These are phyloP conservation scores for Drosophila albomicans DNA, from an alignment of 1,140 invertebrate genomes.

Conservation along the genomic window DNA sequence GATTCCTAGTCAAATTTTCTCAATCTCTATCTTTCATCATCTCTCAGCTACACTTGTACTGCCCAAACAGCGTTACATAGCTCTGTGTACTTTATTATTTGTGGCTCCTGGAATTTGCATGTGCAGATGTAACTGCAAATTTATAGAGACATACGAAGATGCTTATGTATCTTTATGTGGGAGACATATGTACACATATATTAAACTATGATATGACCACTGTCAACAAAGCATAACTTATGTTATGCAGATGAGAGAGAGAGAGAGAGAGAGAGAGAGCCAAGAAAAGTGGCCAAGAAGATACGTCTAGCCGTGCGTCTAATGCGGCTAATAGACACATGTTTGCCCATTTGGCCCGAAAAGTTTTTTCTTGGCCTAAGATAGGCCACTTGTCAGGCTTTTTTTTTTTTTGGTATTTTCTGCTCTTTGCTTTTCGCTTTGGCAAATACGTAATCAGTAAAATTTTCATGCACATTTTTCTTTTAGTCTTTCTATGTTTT, in stretches of 20 bases:
- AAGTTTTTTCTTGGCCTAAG: constrained; percentile 12
- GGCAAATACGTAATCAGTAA: constrained; percentile 80
- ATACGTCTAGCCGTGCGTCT: constrained; percentile 61
- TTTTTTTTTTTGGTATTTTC: constrained; percentile 1
- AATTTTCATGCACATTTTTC: constrained; percentile 78
- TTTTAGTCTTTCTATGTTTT: constrained; percentile 2
- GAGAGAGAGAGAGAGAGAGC: background rate
- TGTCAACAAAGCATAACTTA: constrained; percentile 41
- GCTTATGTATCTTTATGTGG: background rate
- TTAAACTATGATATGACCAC: constrained; percentile 60
- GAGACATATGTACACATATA: constrained; percentile 23
- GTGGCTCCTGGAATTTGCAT: constrained; percentile 48
- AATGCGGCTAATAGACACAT: constrained; percentile 77
- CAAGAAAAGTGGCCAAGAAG: background rate
- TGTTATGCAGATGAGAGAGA: constrained; percentile 5
- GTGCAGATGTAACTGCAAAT: constrained; percentile 45
- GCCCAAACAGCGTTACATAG: background rate
- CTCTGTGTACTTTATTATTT: background rate
- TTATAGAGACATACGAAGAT: constrained; percentile 5
- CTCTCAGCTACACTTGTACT: background rate
- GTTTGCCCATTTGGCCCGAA: constrained; percentile 56
- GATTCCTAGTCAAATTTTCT: background rate
- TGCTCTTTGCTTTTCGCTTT: constrained; percentile 33
- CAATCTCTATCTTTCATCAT: background rate
- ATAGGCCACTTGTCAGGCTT: constrained; percentile 13